These are phyloP conservation scores for Hirudinaria manillensis DNA, from an alignment of 2,888 invertebrate species.

Conservation along the genomic window DNA sequence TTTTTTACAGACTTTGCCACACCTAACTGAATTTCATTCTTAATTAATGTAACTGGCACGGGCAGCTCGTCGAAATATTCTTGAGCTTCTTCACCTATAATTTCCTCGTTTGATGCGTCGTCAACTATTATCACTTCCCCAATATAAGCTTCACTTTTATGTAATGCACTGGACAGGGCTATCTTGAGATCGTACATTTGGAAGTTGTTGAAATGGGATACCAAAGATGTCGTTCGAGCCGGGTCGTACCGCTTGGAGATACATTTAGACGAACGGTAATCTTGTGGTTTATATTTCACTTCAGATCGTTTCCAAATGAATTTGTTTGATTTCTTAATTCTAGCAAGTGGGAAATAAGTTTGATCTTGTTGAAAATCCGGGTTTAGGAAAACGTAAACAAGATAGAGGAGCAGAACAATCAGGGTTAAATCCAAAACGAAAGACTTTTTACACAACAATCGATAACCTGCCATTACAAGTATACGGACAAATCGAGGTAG, in stretches of 20 bases:
- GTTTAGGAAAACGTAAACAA: not conserved
- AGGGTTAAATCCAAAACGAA: constrained; percentile 4
- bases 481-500: too few species aligned
- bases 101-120: constrained; percentile 40
- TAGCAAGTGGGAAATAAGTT: not conserved
- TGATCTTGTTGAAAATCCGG: not conserved
- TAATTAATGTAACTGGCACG: constrained; percentile 31
- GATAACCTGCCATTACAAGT: constrained; percentile 12
- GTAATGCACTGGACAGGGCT: constrained; percentile 37
- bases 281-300: not conserved
- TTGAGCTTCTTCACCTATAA: constrained; percentile 34
- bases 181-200: constrained; percentile 40
- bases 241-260: not conserved
- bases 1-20: constrained; percentile 32
- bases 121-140: constrained; percentile 40
- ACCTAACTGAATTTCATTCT: constrained; percentile 32
- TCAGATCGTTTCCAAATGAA: not conserved
- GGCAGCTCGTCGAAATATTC: not conserved
- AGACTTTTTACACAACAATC: constrained; percentile 10
- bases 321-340: not conserved
- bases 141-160: constrained; percentile 30
- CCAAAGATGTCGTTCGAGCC: constrained; percentile 35
- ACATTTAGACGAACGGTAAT: constrained; percentile 28
- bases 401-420: not conserved
- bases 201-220: constrained; percentile 41